Percentiles rank a stretch among this genome's conserved stretches.
phyloP scores from a whole-genome alignment of 2,113 vertebrate genomes.

The Ifrita kowaldi region DNA sequence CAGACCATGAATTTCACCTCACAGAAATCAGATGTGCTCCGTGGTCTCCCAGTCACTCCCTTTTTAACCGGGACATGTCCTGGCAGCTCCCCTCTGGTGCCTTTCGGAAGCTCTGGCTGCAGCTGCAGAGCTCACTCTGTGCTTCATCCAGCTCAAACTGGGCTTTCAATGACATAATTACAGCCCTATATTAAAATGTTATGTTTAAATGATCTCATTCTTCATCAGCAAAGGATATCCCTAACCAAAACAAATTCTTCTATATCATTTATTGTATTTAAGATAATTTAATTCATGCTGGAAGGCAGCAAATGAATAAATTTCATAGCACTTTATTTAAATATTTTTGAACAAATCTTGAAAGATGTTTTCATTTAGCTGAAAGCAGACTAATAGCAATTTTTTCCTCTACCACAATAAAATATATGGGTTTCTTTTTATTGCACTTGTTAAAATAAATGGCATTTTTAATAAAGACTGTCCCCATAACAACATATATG shows the following conservation, averaged over 20 bases:
- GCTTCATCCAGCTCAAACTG: neutral
- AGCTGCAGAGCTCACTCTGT: neutral
- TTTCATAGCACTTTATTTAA: constrained; percentile 72
- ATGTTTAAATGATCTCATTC: constrained; percentile 47
- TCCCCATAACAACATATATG: constrained; percentile 71
- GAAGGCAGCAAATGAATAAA: constrained; percentile 61
- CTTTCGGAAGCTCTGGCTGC: neutral
- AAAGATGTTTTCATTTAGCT: constrained; percentile 73
- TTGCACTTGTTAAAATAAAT: constrained; percentile 75
- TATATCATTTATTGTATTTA: constrained; percentile 59
- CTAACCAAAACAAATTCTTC: constrained; percentile 53
- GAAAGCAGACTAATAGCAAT: constrained; percentile 72
- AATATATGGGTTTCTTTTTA: constrained; percentile 62
- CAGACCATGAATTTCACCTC: neutral
- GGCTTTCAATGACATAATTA: constrained; percentile 38
- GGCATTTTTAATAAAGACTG: constrained; percentile 78
- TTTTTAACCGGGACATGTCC: neutral
- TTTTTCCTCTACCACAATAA: constrained; percentile 57
- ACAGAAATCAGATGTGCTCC: neutral
- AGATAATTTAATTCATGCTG: constrained; percentile 54
- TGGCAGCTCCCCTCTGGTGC: neutral
- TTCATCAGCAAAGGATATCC: constrained; percentile 47
- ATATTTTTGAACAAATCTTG: constrained; percentile 74
- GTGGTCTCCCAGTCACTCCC: neutral
- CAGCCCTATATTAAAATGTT: constrained; percentile 34